These are phyloP conservation scores for Ceriagrion tenellum DNA, from an alignment of 2,888 invertebrate genomes.

Conservation along the genomic window DNA sequence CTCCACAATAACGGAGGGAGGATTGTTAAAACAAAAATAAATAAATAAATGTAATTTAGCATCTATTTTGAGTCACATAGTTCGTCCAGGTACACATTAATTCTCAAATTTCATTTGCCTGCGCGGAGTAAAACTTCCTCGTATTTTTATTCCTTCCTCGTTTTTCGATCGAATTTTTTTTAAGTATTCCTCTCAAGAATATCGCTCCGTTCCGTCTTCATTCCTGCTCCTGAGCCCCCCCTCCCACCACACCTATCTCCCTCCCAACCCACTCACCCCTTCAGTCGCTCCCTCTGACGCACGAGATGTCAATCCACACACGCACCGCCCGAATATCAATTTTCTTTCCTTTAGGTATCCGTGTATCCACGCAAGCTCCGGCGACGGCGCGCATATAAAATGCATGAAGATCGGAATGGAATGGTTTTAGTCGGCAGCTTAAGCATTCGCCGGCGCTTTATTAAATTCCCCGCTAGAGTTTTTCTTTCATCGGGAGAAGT, in stretches of 20 bases:
- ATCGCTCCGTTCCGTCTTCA: background rate
- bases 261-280: background rate
- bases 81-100: no score
- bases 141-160: background rate
- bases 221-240: background rate
- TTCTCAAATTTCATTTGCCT: no score
- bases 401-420: no score
- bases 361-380: background rate
- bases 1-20: no score
- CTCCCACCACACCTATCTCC: no score
- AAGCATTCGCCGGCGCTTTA: background rate
- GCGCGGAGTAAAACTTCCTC: background rate
- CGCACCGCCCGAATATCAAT: background rate
- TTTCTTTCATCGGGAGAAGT: no score
- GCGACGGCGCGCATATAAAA: no score
- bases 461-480: background rate
- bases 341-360: background rate
- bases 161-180: constrained; percentile 19
- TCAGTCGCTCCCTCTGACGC: background rate
- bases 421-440: no score
- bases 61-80: no score
- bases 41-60: no score
- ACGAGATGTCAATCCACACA: background rate
- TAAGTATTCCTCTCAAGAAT: constrained; percentile 2
- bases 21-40: no score